These are phyloP conservation scores for Drosophila paramelanica DNA, from an alignment of 2,888 invertebrate species.

Conservation along the genomic window DNA sequence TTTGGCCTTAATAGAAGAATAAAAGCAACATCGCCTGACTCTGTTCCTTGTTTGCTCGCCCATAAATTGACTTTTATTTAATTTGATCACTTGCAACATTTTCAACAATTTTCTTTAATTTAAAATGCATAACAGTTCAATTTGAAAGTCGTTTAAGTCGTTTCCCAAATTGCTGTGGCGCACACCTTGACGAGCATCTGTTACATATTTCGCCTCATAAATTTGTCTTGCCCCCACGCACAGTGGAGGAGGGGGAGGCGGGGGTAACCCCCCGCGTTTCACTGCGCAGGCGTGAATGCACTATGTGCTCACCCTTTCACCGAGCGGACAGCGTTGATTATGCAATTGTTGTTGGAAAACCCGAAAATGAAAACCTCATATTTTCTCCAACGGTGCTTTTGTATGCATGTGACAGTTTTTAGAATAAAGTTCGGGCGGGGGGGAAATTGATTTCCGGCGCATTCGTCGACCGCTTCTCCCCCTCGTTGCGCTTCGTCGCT, in stretches of 20 bases:
- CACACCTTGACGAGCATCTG: constrained; percentile 27
- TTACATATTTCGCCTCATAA: constrained; percentile 47
- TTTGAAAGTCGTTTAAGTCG: constrained; percentile 43
- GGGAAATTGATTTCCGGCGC: constrained; percentile 74
- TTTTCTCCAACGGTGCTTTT: constrained; percentile 35
- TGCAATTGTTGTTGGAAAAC: constrained; percentile 41
- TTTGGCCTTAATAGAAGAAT: constrained; percentile 17
- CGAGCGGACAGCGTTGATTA: constrained; percentile 41
- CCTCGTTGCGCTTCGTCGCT: constrained; percentile 71
- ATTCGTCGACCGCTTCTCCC: constrained; percentile 32
- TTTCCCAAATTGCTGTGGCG: constrained; percentile 9
- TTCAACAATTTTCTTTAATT: constrained; percentile 50
- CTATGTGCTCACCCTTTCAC: constrained; percentile 20
- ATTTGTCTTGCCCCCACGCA: constrained; percentile 21
- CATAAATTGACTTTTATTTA: constrained; percentile 61
- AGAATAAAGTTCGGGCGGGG: not conserved
- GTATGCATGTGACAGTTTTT: constrained; percentile 38
- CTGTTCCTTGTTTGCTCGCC: constrained; percentile 25
- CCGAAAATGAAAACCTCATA: constrained; percentile 60
- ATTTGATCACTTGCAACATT: constrained; percentile 58
- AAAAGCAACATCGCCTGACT: constrained; percentile 10
- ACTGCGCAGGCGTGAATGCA: constrained; percentile 71
- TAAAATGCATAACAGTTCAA: constrained; percentile 64
- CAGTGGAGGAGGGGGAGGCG: not conserved
- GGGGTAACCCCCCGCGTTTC: constrained; percentile 5